Evolutionary conservation across 53 echinoderm and acorn worm genomes (phyloP), one percentile per base, ranked within the genome.

Genomic region (Crossaster papposus): DNA sequence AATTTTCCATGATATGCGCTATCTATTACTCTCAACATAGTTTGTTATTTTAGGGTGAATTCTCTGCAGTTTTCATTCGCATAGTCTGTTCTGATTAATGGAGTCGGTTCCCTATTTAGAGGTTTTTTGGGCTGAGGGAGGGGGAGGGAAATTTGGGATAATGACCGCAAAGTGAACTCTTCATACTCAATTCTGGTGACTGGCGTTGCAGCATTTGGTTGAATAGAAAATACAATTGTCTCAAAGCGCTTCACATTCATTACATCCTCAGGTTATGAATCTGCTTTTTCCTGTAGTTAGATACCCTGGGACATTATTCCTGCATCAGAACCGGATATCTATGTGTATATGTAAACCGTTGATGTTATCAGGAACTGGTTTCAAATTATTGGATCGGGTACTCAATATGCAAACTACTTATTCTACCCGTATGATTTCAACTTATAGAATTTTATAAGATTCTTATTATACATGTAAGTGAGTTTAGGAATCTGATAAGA

Each of bases 11-110:
- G 72, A 72, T 30, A 26, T 31, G 72, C 23, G 31, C 11, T 31
- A 32, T 32, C 15, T 31, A 72, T 72, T 72, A 73, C 74, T 73
- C 74, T 73, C 15, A 15, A 17, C 36, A 36, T 34, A 36, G 33
- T 73, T 73, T 73, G 74, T 35, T 73, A 20, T 73, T 73, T 73
- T 73, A 36, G 35, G 35, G 32, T 36, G 28, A 73, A 73, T 73
- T 73, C 74, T 34, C 74, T 0, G 74, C 36, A 34, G 34, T 15
- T 68, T 68, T 68, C n/a, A n/a, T 23, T 68, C 68, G 68, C 68
- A 68, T 68, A 68, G 68, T 23, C 68, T 6, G 4, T 26, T 33
- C 33, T 73, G 74, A 73, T 73, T 32, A 73, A 73, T 73, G 34
- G 74, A 24, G 74, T 28, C 28, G 68, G 68, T 68, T 68, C 28